Conservation (phyloP, 2,888 invertebrate genomes). For the Eulithis prunata region DNA sequence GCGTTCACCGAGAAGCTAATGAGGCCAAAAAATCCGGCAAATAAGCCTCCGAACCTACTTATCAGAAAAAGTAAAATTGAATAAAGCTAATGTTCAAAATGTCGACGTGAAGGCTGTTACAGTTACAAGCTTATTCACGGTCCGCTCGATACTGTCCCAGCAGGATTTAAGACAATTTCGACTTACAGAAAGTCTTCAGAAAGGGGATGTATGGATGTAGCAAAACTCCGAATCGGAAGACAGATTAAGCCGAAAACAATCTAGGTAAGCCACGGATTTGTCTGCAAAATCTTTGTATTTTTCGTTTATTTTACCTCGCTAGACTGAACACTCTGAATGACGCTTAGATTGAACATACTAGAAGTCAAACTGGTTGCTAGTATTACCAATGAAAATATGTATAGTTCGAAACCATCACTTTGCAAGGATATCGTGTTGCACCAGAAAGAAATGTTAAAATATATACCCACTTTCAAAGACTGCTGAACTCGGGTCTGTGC, state of each 20-base stretch:
- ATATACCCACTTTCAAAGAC: no score
- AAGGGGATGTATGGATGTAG: conserved; percentile 25
- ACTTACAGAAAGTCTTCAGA: conserved; percentile 32
- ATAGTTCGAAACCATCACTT: no score
- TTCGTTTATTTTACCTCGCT: conserved; percentile 4
- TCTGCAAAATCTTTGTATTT: conserved; percentile 3
- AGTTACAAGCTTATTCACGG: conserved; percentile 42
- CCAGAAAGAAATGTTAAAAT: no score
- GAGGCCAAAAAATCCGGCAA: background rate
- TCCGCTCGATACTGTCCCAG: conserved; percentile 41
- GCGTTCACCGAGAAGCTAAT: background rate
- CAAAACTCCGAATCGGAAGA: conserved; percentile 25
- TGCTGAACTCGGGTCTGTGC: no score
- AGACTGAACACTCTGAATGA: background rate
- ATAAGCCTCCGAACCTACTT: conserved; percentile 2
- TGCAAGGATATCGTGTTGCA: no score
- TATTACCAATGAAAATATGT: no score
- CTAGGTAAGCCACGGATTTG: conserved; percentile 14
- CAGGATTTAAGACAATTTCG: conserved; percentile 40
- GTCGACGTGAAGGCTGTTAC: conserved; percentile 40
- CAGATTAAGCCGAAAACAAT: conserved; percentile 34
- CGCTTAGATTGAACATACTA: no score
- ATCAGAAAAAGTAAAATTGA: conserved; percentile 30
- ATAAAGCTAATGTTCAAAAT: conserved; percentile 42
- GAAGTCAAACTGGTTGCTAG: no score